Base-by-base conservation (phyloP, 2,797 vertebrate genomes). In the Fringilla coelebs region DNA sequence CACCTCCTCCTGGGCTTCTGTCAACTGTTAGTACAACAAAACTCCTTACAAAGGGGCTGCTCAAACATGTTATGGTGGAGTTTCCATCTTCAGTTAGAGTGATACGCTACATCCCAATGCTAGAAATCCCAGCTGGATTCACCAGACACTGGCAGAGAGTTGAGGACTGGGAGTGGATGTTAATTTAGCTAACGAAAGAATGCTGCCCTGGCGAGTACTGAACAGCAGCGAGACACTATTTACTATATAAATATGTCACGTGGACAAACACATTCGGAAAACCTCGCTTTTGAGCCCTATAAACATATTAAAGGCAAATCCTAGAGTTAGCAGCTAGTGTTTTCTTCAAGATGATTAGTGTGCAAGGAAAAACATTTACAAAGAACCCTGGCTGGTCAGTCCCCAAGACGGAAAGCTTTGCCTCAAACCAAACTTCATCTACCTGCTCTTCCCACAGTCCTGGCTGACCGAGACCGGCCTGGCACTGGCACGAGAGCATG, bases 241-340 rank as follows among this genome's bases (percentile, higher is more conserved):
- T 78, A 94, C 95, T 94, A 92, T 91, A 96, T 90, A 97, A 95
- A 93, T 92, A 94, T 93, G 94, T 96, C 96, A 85, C 88, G 0
- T 88, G 93, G 96, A 97, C 97, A 96, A 95, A 96, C 94, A 96
- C 95, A 95, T 97, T 96, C 85, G 65, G 94, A 92, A 94, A 97
- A 90, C 96, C 95, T 96, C 89, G 92, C 94, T 96, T 96, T 94
- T 89, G 93, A 97, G 97, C 92, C 95, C 90, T 97, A 96, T 92
- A 88, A 97, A 96, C 95, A 96, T 89, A 95, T 89, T 96, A 97
- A 97, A 98, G 97, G 96, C 95, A 98, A 96, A 96, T 97, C 92
- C 96, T 96, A 97, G 93, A 97, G 95, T 97, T 97, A 98, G 97
- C 97, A 98, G 97, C 98, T 98, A 97, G 95, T 94, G 92, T 97